phyloP scores from a whole-genome alignment of 2,797 vertebrate genomes.

The Notamacropus eugenii region DNA sequence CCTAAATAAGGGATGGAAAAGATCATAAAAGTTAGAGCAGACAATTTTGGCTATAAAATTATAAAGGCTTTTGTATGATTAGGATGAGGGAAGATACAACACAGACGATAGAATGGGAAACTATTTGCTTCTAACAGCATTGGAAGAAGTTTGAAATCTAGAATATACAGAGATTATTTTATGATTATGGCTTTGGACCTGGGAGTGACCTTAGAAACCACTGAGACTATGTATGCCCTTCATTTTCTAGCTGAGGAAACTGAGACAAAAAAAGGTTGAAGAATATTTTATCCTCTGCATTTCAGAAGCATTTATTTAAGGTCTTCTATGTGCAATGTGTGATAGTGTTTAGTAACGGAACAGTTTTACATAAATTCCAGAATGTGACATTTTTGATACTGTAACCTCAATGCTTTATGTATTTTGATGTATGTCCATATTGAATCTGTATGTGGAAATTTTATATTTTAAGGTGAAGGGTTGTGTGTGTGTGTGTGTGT shows the following conservation, averaged over 20 bases:
- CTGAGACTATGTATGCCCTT: not conserved
- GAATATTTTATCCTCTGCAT: not conserved
- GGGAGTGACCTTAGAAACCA: not conserved
- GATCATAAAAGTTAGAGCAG: not conserved
- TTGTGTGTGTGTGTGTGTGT: not conserved
- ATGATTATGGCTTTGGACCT: not conserved
- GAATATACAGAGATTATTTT: not conserved
- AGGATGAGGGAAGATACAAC: not conserved
- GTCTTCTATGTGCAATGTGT: not conserved
- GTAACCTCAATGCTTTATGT: constrained; percentile 34
- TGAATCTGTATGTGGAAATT: not conserved
- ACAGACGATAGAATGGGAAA: not conserved
- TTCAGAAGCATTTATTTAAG: not conserved
- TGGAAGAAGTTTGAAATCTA: not conserved
- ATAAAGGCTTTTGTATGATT: not conserved
- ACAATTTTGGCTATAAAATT: not conserved
- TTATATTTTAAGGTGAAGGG: constrained; percentile 15
- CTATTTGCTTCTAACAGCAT: not conserved
- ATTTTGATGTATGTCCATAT: constrained; percentile 1
- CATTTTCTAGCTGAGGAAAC: not conserved
- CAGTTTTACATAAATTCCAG: not conserved
- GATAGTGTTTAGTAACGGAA: constrained; percentile 6
- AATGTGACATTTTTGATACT: constrained; percentile 8
- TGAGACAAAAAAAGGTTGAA: not conserved
- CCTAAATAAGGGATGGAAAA: not conserved